Base-by-base conservation (phyloP, 53 echinoderm and acorn worm genomes). In the Patiria pectinifera region DNA sequence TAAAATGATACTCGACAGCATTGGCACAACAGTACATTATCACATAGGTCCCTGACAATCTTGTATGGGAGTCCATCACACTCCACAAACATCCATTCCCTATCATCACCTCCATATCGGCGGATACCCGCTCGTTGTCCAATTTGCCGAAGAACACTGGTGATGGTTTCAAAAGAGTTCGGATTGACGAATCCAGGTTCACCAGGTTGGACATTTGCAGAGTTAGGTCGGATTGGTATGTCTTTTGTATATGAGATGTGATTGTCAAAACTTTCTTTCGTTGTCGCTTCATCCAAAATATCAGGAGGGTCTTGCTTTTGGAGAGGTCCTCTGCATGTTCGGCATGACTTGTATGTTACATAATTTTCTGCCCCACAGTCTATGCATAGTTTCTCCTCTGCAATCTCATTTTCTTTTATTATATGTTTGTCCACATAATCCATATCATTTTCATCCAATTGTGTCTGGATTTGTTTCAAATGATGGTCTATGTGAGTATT, bases 11-110 rank as follows among this genome's bases (percentile, higher is more conserved):
- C 15, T 2, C 47, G 62, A 69, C 95, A 93, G 6, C 47, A 26
- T 44, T 78, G 21, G 63, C 95, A 95, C 35, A n/a, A 10, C n/a
- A 79, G 91, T 16, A 91, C 85, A 26, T 95, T 78, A 46, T 93
- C 89, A 0, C 48, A 21, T 2, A 95, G 12, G 19, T 88, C 83
- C 79, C 82, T 25, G 2, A 76, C 74, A 3, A 95, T 85, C 24
- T 48, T 93, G 79, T 92, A 95, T 48, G 95, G 95, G 9, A 93
- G 82, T 2, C 93, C 93, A 83, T 94, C 95, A 83, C 92, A 89
- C 19, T 80, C 89, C 43, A 89, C 2, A 45, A 89, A 89, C 59
- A 89, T 5, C 89, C 89, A 89, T 25, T 71, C n/a, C 25, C 87
- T 60, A 3, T 26, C 46, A 8, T 79, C 80, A 8, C 89, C 89